Evolutionary conservation across 1,140 invertebrate species (phyloP).

Genomic region (Lamellibrachia luymesi): DNA sequence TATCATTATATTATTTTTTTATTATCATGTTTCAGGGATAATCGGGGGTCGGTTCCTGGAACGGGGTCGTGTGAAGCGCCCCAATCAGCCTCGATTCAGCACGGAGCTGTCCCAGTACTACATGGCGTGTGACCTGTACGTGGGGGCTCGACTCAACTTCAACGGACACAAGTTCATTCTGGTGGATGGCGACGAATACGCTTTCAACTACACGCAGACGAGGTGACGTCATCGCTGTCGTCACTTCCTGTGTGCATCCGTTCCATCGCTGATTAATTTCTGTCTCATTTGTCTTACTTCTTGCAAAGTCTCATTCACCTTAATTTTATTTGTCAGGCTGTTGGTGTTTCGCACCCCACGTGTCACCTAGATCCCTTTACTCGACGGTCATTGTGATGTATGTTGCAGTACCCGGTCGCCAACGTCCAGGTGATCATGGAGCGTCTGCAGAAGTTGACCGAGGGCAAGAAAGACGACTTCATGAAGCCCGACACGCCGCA

Average conservation of each 20-base stretch:
- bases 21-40: slow-evolving; percentile 54
- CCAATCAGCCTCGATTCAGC: slow-evolving; percentile 64
- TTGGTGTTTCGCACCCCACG: too few species aligned
- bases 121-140: slow-evolving; percentile 73
- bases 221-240: too few species aligned
- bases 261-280: neutral
- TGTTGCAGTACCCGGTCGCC: slow-evolving; percentile 40
- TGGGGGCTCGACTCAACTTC: slow-evolving; percentile 74
- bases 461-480: slow-evolving; percentile 45
- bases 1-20: neutral
- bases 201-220: slow-evolving; percentile 58
- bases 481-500: slow-evolving; percentile 26
- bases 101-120: slow-evolving; percentile 70
- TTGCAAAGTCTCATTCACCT: neutral
- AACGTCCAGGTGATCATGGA: slow-evolving; percentile 44
- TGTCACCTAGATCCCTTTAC: neutral
- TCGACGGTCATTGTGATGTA: neutral
- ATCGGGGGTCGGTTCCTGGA: slow-evolving; percentile 70
- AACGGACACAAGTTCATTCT: slow-evolving; percentile 77
- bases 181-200: slow-evolving; percentile 80
- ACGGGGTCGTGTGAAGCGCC: slow-evolving; percentile 69
- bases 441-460: slow-evolving; percentile 33
- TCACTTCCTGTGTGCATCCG: neutral
- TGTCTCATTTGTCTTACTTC: neutral
- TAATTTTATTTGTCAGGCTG: neutral